phyloP scores from a whole-genome alignment of 2,113 vertebrate genomes.

The Heterotilapia buettikoferi region DNA sequence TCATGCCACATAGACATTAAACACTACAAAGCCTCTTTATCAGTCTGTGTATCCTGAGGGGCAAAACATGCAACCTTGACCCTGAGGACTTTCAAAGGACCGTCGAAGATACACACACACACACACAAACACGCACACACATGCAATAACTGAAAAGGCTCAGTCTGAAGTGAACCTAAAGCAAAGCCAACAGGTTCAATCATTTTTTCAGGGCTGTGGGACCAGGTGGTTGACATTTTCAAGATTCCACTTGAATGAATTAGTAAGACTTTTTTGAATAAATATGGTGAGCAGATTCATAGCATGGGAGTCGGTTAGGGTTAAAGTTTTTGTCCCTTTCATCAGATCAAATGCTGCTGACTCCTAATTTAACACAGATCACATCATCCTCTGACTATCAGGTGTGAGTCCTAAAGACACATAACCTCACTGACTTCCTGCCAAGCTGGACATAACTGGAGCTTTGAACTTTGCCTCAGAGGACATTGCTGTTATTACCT shows the following conservation, averaged over 20 bases:
- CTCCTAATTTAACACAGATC: background rate
- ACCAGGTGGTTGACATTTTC: constrained; percentile 4
- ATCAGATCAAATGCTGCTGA: background rate
- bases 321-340: background rate
- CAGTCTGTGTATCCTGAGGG: constrained; percentile 12
- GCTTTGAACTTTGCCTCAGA: background rate
- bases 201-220: background rate
- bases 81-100: background rate
- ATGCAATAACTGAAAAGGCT: background rate
- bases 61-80: constrained; percentile 40
- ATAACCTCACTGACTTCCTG: background rate
- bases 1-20: constrained; percentile 34
- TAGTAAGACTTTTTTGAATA: background rate
- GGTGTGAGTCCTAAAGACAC: background rate
- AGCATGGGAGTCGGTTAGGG: background rate
- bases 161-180: background rate
- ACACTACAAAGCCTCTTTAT: constrained; percentile 53
- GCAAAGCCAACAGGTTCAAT: background rate
- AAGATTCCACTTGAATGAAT: background rate
- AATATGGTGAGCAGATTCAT: background rate
- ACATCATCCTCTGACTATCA: background rate
- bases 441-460: background rate
- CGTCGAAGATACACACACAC: background rate
- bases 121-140: background rate
- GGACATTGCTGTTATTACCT: background rate